Percentiles rank a stretch among this genome's conserved stretches.
Evolutionary conservation across 2,888 invertebrate genomes (phyloP).

Genomic region (Chromoteleia sp.): DNA sequence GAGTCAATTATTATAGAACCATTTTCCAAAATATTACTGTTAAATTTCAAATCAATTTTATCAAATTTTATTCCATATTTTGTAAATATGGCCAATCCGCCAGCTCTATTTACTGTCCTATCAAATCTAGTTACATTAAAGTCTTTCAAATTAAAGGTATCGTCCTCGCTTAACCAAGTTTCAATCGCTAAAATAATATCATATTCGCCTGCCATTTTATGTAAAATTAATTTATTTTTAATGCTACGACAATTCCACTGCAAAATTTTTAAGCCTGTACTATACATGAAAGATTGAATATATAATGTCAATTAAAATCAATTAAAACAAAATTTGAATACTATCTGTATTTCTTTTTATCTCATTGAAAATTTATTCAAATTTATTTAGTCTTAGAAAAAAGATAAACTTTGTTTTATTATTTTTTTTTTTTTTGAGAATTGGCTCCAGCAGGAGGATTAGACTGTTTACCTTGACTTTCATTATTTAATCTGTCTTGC

Average conservation of each 20-base stretch:
- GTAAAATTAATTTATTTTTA: constrained; percentile 43
- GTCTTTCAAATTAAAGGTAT: constrained; percentile 23
- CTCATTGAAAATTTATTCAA: no score
- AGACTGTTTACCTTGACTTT: no score
- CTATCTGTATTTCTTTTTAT: no score
- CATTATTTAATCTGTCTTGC: no score
- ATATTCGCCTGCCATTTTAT: background rate
- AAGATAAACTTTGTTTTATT: no score
- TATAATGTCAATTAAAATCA: no score
- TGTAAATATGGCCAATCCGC: constrained; percentile 30
- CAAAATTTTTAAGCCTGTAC: constrained; percentile 34
- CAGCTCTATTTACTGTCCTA: constrained; percentile 6
- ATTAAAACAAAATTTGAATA: no score
- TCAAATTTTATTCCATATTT: constrained; percentile 6
- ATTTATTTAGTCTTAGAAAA: no score
- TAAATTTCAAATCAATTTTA: background rate
- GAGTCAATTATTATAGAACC: background rate
- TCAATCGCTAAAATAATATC: constrained; percentile 26
- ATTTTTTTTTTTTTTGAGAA: no score
- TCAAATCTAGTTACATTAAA: constrained; percentile 26
- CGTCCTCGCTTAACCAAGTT: constrained; percentile 40
- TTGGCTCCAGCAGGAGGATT: no score
- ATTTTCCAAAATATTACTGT: background rate
- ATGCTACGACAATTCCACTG: constrained; percentile 39
- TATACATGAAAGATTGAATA: no score